Percentiles rank a stretch among this genome's conserved stretches.
These are phyloP conservation scores for Prenolepis imparis DNA, from an alignment of 2,888 invertebrate species.

Conservation along the genomic window DNA sequence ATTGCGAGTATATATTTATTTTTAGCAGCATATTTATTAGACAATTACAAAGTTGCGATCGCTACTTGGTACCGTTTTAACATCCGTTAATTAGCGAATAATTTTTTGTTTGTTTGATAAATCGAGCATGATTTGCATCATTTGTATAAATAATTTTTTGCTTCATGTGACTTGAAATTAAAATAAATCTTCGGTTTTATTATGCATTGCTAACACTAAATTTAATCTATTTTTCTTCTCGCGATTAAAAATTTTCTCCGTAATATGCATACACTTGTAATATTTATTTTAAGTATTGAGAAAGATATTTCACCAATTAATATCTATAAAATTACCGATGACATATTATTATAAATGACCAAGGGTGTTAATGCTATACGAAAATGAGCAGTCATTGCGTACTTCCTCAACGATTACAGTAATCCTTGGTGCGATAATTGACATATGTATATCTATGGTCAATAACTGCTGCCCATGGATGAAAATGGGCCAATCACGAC, in stretches of 20 bases:
- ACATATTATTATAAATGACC: conserved; percentile 8
- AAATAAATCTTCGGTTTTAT: neutral
- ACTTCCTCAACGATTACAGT: conserved; percentile 37
- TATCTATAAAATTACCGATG: neutral
- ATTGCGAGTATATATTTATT: neutral
- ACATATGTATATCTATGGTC: conserved; percentile 15
- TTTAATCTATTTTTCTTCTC: neutral
- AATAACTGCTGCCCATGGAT: conserved; percentile 3
- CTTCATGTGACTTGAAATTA: neutral
- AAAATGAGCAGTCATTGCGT: conserved; percentile 16
- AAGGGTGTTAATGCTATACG: neutral
- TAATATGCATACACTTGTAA: neutral
- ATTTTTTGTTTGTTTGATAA: neutral
- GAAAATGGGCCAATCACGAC: conserved; percentile 39
- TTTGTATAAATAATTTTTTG: neutral
- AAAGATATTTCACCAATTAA: neutral
- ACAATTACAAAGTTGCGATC: neutral
- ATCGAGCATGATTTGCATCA: neutral
- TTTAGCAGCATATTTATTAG: neutral
- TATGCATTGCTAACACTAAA: neutral
- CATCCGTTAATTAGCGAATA: neutral
- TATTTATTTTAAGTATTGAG: neutral
- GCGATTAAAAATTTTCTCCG: neutral
- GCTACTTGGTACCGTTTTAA: neutral
- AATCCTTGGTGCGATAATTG: conserved; percentile 45